A percentile compares a stretch with the other conserved stretches of the same genome.
These are phyloP conservation scores for Coilia nasus DNA, from an alignment of 2,797 vertebrate species.

Conservation along the genomic window DNA sequence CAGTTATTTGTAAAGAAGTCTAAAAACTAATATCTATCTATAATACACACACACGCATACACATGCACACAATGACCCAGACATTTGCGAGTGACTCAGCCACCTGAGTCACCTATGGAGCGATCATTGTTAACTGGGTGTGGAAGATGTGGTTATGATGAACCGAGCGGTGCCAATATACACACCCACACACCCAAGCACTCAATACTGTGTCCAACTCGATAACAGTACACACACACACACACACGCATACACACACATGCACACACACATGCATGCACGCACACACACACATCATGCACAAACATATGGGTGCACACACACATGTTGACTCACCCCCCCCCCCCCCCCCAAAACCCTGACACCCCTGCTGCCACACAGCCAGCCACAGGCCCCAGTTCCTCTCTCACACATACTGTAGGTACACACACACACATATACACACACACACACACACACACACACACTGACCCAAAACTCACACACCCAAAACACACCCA, in stretches of 20 bases:
- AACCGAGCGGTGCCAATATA: neutral
- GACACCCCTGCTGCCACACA: slow-evolving; percentile 32
- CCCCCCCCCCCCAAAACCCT: no score
- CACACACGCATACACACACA: neutral
- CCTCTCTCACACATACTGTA: slow-evolving; percentile 36
- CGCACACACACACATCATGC: neutral
- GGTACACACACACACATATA: no score
- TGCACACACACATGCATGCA: neutral
- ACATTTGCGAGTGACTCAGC: slow-evolving; percentile 32
- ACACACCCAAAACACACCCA: no score
- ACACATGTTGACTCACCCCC: neutral
- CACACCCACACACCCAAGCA: neutral
- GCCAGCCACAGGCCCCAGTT: slow-evolving; percentile 39
- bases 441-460: no score
- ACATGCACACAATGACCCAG: slow-evolving; percentile 1
- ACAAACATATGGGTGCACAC: neutral
- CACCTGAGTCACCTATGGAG: slow-evolving; percentile 46
- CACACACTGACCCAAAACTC: no score
- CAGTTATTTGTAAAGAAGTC: no score
- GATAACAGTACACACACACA: neutral
- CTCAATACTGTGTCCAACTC: neutral
- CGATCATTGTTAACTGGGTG: slow-evolving; percentile 33
- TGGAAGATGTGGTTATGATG: slow-evolving; percentile 22
- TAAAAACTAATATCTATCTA: no score
- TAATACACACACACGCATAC: neutral